Evolutionary conservation across 2,888 invertebrate species (phyloP), one percentile per base, ranked within the genome.

Genomic region (Drosophila algonquin): DNA sequence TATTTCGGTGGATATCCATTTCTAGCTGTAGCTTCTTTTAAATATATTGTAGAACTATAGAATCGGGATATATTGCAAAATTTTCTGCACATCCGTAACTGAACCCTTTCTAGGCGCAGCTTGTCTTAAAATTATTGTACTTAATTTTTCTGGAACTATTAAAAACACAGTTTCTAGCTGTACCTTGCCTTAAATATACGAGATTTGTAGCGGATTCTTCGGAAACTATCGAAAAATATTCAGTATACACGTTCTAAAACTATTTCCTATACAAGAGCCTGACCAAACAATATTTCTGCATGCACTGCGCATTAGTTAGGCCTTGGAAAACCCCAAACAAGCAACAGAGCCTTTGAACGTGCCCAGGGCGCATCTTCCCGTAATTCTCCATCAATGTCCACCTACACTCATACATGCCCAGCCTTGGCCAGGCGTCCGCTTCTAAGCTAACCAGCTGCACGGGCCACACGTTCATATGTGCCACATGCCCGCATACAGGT

Each of bases 391-490:
- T n/a, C 40, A 40, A 7, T 14, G 40, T 14, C 40, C 40, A n/a
- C 7, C n/a, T 40, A 7, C 40, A 30, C 32, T 46, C 46, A 44
- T 2, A 52, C 16, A 1, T n/a, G 24, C 35, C 5, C n/a, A 18
- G 14, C 10, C 52, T n/a, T 21, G 14, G 27, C 14, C 16, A 21
- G 27, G 32, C 18, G 21, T 35, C 16, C 5, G 21, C 35, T 18
- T 51, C 10, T 83, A 88, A 84, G 84, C 87, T 71, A 60, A 59
- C 21, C 46, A 73, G 72, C 63, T 77, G 80, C 55, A 60, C 27
- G 56, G 44, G 10, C 55, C 71, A 79, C 84, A 84, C 89, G 84
- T 89, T 69, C 73, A 47, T 47, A 57, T 24, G 63, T 55, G 52
- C 9, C 24, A 55, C n/a, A 48, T n/a, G 47, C 45, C 32, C 7